Conservation (phyloP, 1,140 invertebrate genomes). For the Latrodectus geometricus region DNA sequence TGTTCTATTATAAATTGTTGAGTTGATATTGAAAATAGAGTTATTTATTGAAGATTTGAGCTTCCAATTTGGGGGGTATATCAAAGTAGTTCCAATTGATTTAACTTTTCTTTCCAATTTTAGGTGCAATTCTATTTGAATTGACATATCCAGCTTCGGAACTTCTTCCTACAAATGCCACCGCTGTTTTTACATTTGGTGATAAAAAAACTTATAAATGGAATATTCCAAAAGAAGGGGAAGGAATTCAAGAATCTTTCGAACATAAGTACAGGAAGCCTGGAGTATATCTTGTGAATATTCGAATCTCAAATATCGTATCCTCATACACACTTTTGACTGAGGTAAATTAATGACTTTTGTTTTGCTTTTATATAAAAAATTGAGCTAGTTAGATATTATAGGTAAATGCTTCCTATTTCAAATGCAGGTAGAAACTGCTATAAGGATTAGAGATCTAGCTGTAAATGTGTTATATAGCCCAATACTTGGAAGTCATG, state of each 20-base stretch:
- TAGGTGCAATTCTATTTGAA: slow-evolving; percentile 61
- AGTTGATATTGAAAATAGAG: too few relatives aligned
- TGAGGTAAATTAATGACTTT: slow-evolving; percentile 59
- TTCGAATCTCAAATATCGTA: slow-evolving; percentile 64
- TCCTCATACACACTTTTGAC: slow-evolving; percentile 62
- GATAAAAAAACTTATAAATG: slow-evolving; percentile 63
- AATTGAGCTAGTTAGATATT: not conserved
- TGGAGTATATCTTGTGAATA: slow-evolving; percentile 63
- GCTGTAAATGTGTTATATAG: slow-evolving; percentile 58
- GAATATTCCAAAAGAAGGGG: slow-evolving; percentile 64
- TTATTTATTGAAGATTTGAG: too few relatives aligned
- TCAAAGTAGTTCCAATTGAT: too few relatives aligned
- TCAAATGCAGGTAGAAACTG: slow-evolving; percentile 60
- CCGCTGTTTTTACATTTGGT: slow-evolving; percentile 63
- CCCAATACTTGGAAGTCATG: slow-evolving; percentile 51
- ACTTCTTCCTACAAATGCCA: slow-evolving; percentile 65
- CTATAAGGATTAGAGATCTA: slow-evolving; percentile 55
- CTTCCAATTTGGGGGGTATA: too few relatives aligned
- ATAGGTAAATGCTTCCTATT: not conserved
- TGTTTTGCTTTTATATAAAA: not conserved
- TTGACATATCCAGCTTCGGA: slow-evolving; percentile 63
- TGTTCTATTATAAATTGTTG: too few relatives aligned
- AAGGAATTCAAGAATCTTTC: slow-evolving; percentile 61
- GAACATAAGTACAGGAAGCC: slow-evolving; percentile 64
- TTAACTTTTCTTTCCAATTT: not conserved